Conservation (phyloP, 1,140 invertebrate species). For the Magallana gigas region DNA sequence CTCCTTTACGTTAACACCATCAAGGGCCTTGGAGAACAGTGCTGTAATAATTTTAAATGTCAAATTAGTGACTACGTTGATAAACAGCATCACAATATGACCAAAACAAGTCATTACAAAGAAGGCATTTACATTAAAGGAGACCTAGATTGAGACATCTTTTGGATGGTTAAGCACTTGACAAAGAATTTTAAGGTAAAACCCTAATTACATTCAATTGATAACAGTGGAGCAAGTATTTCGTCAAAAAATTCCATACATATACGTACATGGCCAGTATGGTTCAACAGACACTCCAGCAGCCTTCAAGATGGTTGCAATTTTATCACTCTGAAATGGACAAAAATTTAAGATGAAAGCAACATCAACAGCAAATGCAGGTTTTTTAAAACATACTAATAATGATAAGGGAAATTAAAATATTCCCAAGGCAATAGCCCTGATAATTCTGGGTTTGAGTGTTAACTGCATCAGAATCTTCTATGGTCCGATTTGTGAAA, state of each 20-base stretch:
- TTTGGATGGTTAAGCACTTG: too few relatives aligned
- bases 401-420: neutral
- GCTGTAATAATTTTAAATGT: slow-evolving; percentile 77
- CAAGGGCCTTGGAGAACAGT: slow-evolving; percentile 97
- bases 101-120: too few relatives aligned
- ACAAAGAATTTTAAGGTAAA: too few relatives aligned
- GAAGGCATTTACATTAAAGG: too few relatives aligned
- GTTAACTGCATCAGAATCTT: too few relatives aligned
- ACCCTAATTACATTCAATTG: too few relatives aligned
- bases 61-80: too few relatives aligned
- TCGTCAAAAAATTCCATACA: neutral
- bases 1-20: slow-evolving; percentile 95
- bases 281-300: slow-evolving; percentile 97
- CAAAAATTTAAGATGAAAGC: slow-evolving; percentile 16
- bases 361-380: neutral
- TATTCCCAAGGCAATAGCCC: neutral
- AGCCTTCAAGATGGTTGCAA: slow-evolving; percentile 97
- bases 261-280: slow-evolving; percentile 92
- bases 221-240: too few relatives aligned
- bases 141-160: too few relatives aligned
- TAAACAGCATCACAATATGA: too few relatives aligned
- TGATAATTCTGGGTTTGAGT: too few relatives aligned
- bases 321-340: slow-evolving; percentile 93
- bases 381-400: neutral
- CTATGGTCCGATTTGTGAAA: too few relatives aligned